Base-by-base conservation (phyloP, 1,140 invertebrate genomes). In the Magallana angulata region DNA sequence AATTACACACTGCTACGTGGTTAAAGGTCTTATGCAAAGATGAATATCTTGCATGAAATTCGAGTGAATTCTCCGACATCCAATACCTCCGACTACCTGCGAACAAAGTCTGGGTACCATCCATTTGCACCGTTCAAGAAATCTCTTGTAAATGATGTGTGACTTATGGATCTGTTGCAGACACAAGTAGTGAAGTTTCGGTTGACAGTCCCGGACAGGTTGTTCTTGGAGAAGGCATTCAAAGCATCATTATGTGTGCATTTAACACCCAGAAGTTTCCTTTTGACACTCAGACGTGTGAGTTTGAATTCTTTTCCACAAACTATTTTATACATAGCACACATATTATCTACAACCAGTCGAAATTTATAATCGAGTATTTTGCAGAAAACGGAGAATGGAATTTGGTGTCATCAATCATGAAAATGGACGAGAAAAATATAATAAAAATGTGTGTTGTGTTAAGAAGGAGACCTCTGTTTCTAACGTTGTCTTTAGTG, bases 261-360 rank as follows among this genome's bases (percentile, higher is more conserved):
- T 57, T 83, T 83, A 57, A 57, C 48, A 83, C 58, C 4, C 6
- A 14, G 30, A 83, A 83, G 14, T 86, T 60, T 24, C 85, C 85
- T 36, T 86, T 86, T 86, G 85, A 86, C 59, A 57, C 12, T 3
- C 85, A 86, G 59, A 81, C 76, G 7, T 86, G 85, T 80, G 68
- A 57, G 16, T 59, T 86, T 81, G 36, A 57, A 36, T 60, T 86
- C 14, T 57, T 68, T 56, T 1, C 36, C 36, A 24, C 36, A 4
- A 86, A 24, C 14, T 86, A 76, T 68, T 81, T 48, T 12, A 81
- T 76, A 59, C 16, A 16, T 68, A 60, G 8, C 24, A 81, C 24
- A 18, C 16, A 6, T 9, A 81, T 48, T 48, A 3, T 3, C 5
- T 48, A 48, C 36, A 48, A 48, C 36, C 36, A 3, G 36, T 48